Conservation (phyloP, 2,113 vertebrate genomes). For the Ahaetulla prasina region DNA sequence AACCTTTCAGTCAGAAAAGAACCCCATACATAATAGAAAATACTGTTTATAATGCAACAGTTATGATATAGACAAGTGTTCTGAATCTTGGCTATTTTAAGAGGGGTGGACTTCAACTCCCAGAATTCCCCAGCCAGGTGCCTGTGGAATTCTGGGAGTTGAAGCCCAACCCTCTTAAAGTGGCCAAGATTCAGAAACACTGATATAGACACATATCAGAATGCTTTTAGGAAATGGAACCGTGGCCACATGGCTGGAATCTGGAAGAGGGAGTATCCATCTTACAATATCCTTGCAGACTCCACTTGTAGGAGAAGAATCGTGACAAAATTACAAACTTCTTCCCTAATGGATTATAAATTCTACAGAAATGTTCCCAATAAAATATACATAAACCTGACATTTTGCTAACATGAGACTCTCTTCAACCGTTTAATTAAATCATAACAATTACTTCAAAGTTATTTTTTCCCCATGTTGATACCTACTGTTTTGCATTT, state of each 20-base stretch:
- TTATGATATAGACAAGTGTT: not conserved
- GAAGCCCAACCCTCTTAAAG: too few species aligned
- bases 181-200: not conserved
- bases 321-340: not conserved
- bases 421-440: not conserved
- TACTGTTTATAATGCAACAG: not conserved
- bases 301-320: not conserved
- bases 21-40: not conserved
- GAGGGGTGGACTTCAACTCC: too few species aligned
- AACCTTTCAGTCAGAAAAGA: not conserved
- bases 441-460: not conserved
- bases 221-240: not conserved
- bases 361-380: not conserved
- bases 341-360: not conserved
- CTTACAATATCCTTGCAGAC: not conserved
- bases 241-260: not conserved
- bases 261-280: not conserved
- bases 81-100: too few species aligned
- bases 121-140: too few species aligned
- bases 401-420: not conserved
- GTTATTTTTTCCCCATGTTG: not conserved
- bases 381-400: not conserved
- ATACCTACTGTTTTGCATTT: not conserved
- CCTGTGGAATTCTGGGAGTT: too few species aligned
- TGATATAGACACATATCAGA: not conserved